Conservation (phyloP, 2,113 vertebrate species). For the Sakesphorus luctuosus region DNA sequence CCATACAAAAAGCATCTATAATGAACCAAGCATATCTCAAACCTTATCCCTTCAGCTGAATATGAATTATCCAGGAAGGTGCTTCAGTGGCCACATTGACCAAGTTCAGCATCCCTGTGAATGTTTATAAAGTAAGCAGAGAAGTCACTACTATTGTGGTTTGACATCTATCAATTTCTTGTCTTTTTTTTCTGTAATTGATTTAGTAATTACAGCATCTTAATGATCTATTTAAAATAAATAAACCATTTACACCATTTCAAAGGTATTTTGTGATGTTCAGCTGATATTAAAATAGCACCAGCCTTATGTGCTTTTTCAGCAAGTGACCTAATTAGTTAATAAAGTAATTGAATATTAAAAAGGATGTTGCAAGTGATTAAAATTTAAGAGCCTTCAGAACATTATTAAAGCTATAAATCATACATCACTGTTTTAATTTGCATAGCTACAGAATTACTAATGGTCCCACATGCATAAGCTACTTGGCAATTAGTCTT, state of each 20-base stretch:
- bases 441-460: constrained; percentile 85
- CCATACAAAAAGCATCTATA: constrained; percentile 40
- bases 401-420: constrained; percentile 89
- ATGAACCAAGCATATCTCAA: constrained; percentile 29
- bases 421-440: constrained; percentile 89
- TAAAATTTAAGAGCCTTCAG: constrained; percentile 90
- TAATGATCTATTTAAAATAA: constrained; percentile 86
- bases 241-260: constrained; percentile 84
- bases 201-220: constrained; percentile 81
- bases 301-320: constrained; percentile 85
- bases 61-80: constrained; percentile 68
- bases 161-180: constrained; percentile 68
- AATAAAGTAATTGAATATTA: constrained; percentile 91
- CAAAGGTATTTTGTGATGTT: constrained; percentile 84
- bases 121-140: constrained; percentile 36
- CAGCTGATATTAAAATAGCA: constrained; percentile 85
- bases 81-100: constrained; percentile 23
- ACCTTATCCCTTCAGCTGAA: constrained; percentile 29
- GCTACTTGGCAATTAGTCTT: constrained; percentile 82
- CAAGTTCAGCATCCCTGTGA: constrained; percentile 42
- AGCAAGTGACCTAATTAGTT: constrained; percentile 90
- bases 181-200: constrained; percentile 59
- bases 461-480: constrained; percentile 81
- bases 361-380: constrained; percentile 89
- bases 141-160: constrained; percentile 37